Evolutionary conservation across 1,140 invertebrate species (phyloP), one percentile per base, ranked within the genome.

Genomic region (Phortica variegata): DNA sequence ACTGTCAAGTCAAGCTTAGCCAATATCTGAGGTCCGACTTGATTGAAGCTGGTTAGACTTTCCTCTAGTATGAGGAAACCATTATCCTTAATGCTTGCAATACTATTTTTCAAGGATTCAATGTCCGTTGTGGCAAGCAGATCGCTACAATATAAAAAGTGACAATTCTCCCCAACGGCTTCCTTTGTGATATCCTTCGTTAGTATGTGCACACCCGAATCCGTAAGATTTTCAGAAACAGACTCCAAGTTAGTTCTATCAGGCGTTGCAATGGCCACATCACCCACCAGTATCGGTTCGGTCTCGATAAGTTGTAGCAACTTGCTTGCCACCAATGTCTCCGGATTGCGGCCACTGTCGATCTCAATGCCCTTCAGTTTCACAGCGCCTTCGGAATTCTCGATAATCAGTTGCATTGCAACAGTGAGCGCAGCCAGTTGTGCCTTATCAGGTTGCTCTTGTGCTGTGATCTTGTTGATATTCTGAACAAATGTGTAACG

Each of bases 401-500:
- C 93, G 3, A 87, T 66, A 0, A 87, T 84, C 9, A 89, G 74
- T 68, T 95, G 87, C 9, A 88, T 54, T 9, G 83, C 69, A 12
- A 83, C 79, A 0, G 80, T 81, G 1, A 90, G 69, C 2, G 85
- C 85, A 43, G 84, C 80, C 2, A 79, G 61, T 57, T 79, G 83
- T 6, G 78, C 75, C 79, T 82, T 16, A 77, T 77, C 5, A 78
- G 72, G 70, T 83, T 82, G 57, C 83, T 83, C 32, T 62, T 81
- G 82, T n/a, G n/a, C n/a, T n/a, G n/a, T n/a, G n/a, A n/a, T n/a
- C n/a, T n/a, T n/a, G n/a, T 65, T 57, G 43, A 85, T 81, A 61
- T 92, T 87, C 0, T 93, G 91, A 10, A 92, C 77, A 65, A 96
- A 96, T 2, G 79, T 77, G 66, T 91, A 95, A 50, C 85, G 84